A percentile compares a stretch with the other conserved stretches of the same genome.
Conservation (phyloP, 2,888 invertebrate species). For the Trachelus troglodyta region DNA sequence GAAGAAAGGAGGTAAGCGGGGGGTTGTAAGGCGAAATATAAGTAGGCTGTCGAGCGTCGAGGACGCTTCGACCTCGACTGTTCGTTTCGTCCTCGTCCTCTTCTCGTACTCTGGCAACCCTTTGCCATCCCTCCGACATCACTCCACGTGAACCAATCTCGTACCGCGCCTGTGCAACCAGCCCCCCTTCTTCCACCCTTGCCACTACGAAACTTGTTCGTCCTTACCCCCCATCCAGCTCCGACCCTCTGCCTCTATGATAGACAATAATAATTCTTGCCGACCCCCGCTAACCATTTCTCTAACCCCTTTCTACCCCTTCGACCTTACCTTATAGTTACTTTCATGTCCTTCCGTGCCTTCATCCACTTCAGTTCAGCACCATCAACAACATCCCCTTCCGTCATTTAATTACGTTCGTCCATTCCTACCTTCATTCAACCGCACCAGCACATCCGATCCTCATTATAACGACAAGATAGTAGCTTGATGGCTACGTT, state of each 20-base stretch:
- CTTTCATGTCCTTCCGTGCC: no score
- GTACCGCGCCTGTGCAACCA: no score
- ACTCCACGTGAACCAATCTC: no score
- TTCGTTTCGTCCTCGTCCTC: conserved; percentile 39
- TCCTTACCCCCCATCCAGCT: no score
- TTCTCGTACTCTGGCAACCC: conserved; percentile 26
- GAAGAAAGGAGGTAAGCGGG: neutral
- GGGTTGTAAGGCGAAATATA: neutral
- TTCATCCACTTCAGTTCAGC: neutral
- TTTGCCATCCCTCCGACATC: conserved; percentile 12
- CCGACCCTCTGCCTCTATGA: no score
- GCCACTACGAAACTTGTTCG: no score
- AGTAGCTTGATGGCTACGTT: no score
- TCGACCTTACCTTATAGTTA: neutral
- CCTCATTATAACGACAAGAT: no score
- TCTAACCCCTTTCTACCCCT: neutral
- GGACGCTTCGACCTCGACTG: conserved; percentile 36
- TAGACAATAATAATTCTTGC: no score
- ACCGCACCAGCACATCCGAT: no score
- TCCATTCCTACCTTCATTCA: conserved; percentile 16
- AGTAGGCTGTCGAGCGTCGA: conserved; percentile 21
- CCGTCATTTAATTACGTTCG: conserved; percentile 22
- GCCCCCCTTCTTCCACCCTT: conserved; percentile 2
- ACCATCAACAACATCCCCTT: conserved; percentile 9
- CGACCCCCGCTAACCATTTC: conserved; percentile 1